Evolutionary conservation across 1,140 invertebrate genomes (phyloP), one percentile per base, ranked within the genome.

Genomic region (Olivierus martensii): DNA sequence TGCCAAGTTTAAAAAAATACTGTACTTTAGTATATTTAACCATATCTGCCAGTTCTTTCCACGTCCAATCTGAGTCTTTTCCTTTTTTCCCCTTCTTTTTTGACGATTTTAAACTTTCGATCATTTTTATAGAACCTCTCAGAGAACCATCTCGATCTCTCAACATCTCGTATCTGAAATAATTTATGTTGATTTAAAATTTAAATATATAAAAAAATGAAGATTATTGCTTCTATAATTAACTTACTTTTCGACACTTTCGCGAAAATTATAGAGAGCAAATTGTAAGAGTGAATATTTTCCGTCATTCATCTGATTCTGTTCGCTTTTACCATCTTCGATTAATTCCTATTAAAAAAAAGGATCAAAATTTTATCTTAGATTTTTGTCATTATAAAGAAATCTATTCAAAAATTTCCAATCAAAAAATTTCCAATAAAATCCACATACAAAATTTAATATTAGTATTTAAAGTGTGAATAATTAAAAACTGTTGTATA

Each of bases 241-340:
- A 15, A 55, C 84, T 83, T 71, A 95, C 88, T 83, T 86, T 60
- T 94, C 88, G 18, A 84, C 76, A 57, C 79, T 83, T 63, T 94
- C 86, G 59, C 91, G 75, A 76, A 96, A 99, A 68, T 97, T 84
- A 59, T 90, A 80, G 70, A 97, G 83, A 36, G 94, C 94, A 68
- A 94, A 99, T 68, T 98, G 93, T 51, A 98, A 77, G 61, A 99
- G 76, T 3, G 92, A 94, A 70, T 91, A 91, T 68, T 93, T 92
- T 43, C 91, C 92, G 62, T 93, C 87, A 42, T 67, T 61, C 51
- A 61, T 42, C n/a, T 55, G 52, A 22, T 64, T 67, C 9, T 46
- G 39, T 15, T 52, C 46, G 38, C 46, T 53, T 28, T 43, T 54
- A 15, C 17, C 28, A 18, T 38, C 36, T 6, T 56, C 54, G n/a